Conservation (phyloP, 2,113 vertebrate species). For the Bettongia penicillata region DNA sequence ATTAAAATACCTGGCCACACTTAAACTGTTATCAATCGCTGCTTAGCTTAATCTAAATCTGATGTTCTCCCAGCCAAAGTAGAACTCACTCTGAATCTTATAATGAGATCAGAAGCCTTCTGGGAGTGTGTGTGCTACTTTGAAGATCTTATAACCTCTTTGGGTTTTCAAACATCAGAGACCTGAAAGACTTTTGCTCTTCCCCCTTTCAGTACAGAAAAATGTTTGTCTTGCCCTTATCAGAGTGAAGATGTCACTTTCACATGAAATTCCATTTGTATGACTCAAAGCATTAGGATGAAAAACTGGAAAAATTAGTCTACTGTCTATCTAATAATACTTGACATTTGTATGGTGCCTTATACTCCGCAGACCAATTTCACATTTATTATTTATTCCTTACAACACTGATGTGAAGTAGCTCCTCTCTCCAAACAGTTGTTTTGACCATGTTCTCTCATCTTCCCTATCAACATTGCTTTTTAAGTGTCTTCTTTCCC, state of each 20-base stretch:
- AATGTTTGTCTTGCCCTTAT: neutral
- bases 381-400: neutral
- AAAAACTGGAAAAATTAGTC: neutral
- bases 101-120: conserved; percentile 9
- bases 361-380: neutral
- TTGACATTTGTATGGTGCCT: neutral
- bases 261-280: neutral
- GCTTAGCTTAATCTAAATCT: neutral
- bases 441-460: neutral
- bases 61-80: conserved; percentile 1
- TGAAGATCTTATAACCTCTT: neutral
- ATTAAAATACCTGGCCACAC: neutral
- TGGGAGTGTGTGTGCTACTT: neutral
- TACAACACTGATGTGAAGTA: neutral
- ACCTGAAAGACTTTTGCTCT: neutral
- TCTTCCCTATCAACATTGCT: neutral
- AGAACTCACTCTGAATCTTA: conserved; percentile 41
- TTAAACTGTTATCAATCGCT: conserved; percentile 3
- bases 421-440: neutral
- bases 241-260: neutral
- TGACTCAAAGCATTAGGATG: neutral
- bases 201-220: neutral
- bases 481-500: neutral
- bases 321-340: neutral
- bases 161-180: neutral